phyloP scores from a whole-genome alignment of 1,140 invertebrate species.

The Akabosia matsudoensis region DNA sequence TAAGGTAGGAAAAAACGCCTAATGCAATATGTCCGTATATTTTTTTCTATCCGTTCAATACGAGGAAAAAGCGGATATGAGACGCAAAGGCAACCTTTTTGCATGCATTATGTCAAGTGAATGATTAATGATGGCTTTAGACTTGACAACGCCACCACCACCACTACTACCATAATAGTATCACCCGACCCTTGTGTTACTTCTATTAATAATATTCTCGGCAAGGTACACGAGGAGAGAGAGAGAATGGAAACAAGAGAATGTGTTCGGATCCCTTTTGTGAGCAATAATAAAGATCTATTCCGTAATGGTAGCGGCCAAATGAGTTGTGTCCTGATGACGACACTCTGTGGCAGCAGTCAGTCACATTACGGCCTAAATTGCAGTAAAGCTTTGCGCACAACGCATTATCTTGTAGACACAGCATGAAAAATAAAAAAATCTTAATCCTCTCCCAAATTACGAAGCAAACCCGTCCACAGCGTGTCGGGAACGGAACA shows the following conservation, averaged over 20 bases:
- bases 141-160: neutral
- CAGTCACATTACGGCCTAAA: neutral
- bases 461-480: too few species aligned
- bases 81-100: neutral
- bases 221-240: too few species aligned
- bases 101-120: conserved; percentile 15
- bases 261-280: too few species aligned
- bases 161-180: neutral
- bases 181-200: neutral
- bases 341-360: neutral
- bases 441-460: neutral
- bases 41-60: too few species aligned
- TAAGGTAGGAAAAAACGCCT: too few species aligned
- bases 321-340: neutral
- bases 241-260: too few species aligned
- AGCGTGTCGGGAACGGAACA: too few species aligned
- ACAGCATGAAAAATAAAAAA: neutral
- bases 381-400: too few species aligned
- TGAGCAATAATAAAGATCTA: neutral
- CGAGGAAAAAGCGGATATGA: too few species aligned
- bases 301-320: neutral
- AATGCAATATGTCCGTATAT: too few species aligned
- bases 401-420: neutral
- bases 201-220: too few species aligned
- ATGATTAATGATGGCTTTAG: conserved; percentile 21